These are phyloP conservation scores for Paratilapia polleni DNA, from an alignment of 2,113 vertebrate genomes.

Conservation along the genomic window DNA sequence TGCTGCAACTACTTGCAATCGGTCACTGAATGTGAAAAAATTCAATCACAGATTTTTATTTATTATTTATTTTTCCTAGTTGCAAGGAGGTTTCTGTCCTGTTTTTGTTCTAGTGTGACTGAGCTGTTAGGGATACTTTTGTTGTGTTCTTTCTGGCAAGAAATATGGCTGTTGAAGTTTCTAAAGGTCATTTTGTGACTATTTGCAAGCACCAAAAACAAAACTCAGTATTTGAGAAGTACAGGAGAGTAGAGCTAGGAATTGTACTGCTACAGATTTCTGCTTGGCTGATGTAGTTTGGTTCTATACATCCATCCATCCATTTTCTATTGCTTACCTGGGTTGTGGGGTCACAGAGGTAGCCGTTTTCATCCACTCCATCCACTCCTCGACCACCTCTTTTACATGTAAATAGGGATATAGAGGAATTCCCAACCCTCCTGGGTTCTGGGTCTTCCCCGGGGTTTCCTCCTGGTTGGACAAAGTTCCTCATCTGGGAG, in stretches of 20 bases:
- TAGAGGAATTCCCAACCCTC: accelerated
- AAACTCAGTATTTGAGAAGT: not conserved
- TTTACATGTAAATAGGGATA: too few species aligned
- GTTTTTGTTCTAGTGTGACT: accelerated
- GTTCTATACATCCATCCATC: accelerated
- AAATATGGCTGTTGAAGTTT: not conserved
- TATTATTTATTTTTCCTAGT: too few species aligned
- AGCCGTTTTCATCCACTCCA: not conserved
- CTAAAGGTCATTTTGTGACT: not conserved
- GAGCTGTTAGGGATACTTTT: not conserved
- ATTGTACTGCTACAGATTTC: not conserved
- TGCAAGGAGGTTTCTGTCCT: not conserved
- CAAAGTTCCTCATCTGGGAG: too few species aligned
- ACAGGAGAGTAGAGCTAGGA: not conserved
- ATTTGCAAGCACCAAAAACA: not conserved
- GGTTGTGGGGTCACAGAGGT: not conserved
- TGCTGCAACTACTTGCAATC: too few species aligned
- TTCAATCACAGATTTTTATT: too few species aligned
- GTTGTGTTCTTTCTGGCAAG: not conserved
- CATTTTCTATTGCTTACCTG: not conserved
- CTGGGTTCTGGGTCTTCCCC: too few species aligned
- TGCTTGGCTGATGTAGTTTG: not conserved
- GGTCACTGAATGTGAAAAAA: too few species aligned
- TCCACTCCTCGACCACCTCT: not conserved
- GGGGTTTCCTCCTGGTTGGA: too few species aligned